Percentiles rank a stretch among this genome's conserved stretches.
Conservation (phyloP, 1,140 invertebrate genomes). For the Semibalanus balanoides region DNA sequence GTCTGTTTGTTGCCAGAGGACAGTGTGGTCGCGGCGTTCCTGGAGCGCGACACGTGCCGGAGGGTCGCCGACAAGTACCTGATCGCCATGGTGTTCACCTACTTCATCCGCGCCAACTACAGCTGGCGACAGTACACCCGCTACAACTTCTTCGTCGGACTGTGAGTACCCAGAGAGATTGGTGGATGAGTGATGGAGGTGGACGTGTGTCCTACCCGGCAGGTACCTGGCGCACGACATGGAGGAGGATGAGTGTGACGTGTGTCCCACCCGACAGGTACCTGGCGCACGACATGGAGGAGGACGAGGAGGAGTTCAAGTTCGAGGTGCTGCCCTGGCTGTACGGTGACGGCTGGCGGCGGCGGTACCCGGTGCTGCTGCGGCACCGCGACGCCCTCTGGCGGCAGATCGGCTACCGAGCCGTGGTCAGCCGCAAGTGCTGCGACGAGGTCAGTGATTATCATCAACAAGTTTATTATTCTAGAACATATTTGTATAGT, state of each 20-base stretch:
- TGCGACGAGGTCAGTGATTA: constrained; percentile 34
- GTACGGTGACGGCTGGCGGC: constrained; percentile 29
- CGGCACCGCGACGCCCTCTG: constrained; percentile 34
- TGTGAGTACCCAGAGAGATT: constrained; percentile 32
- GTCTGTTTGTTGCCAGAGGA: too few relatives aligned
- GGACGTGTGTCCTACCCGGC: background rate
- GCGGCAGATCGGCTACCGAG: constrained; percentile 35
- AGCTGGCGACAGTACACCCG: constrained; percentile 34
- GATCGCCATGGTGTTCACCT: constrained; percentile 43
- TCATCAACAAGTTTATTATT: too few relatives aligned
- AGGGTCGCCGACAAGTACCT: constrained; percentile 38
- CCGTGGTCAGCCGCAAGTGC: constrained; percentile 36
- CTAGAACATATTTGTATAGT: too few relatives aligned
- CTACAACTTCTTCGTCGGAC: constrained; percentile 40
- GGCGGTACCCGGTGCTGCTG: constrained; percentile 28
- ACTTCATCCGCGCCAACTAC: constrained; percentile 39
- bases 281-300: constrained; percentile 44
- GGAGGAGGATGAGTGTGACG: too few relatives aligned
- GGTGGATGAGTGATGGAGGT: too few relatives aligned
- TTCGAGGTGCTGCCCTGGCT: constrained; percentile 39
- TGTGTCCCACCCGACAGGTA: constrained; percentile 27
- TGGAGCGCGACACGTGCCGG: constrained; percentile 29
- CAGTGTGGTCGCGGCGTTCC: constrained; percentile 22
- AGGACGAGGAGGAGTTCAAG: constrained; percentile 40
- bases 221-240: too few relatives aligned